Base-by-base conservation (phyloP, 2,797 vertebrate species). In the Eulemur albifrons region DNA sequence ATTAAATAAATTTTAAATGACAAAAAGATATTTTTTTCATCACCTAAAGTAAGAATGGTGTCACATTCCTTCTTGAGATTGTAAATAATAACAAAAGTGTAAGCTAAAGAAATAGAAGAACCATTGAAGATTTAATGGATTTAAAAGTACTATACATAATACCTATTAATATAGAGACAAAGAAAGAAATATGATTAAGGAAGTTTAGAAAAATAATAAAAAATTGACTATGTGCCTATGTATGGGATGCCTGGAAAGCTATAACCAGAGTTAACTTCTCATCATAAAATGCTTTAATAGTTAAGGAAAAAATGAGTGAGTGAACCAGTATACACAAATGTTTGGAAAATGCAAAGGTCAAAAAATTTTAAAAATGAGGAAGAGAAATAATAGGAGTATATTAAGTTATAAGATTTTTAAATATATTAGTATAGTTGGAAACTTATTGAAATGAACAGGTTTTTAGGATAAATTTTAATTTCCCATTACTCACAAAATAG, bases 181-280 rank as follows among this genome's bases (percentile, higher is more conserved):
- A 83, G 12, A 91, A 35, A 86, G 45, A 90, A 89, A 76, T 88
- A 48, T 83, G 32, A 82, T 92, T 38, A 80, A 85, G 32, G 32
- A 82, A 73, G 77, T 93, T 82, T 83, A 82, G 13, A 87, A 87
- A 81, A 81, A 48, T 75, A 84, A 70, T 86, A 82, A 91, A 76
- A 93, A 83, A 43, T 70, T 86, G 61, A 87, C 8, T 30, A 38
- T 14, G 12, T 69, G 1, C 14, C 40, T 89, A 4, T 79, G 21
- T 84, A 38, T 92, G 45, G 3, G 13, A 72, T 87, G 10, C 38
- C 21, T 89, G 13, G 75, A 96, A 86, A 87, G 10, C 3, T 80
- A 15, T 89, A 81, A 7, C 77, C 18, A 50, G 14, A 52, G 43
- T 81, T 95, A 86, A 61, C 17, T 11, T 45, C 8, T 86, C 17